Base-by-base conservation (phyloP, 2,888 invertebrate genomes). In the Philhelius pedissequus region DNA sequence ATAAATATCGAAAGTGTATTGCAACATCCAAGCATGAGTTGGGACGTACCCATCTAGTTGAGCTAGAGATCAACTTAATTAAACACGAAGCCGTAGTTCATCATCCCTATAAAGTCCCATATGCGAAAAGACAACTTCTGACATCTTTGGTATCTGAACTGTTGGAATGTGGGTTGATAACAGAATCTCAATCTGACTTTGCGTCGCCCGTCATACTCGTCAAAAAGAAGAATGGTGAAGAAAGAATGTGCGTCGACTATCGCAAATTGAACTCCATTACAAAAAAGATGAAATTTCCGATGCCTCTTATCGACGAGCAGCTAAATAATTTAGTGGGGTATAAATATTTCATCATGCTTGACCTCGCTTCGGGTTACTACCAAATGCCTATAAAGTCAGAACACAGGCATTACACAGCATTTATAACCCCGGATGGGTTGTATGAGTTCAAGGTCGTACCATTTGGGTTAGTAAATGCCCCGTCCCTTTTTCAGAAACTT, bases 381-480 rank as follows among this genome's bases (percentile, higher is more conserved):
- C 66, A 75, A 11, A 52, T 76, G 4, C 69, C 60, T 1, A 69
- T 76, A 7, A 68, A 76, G 18, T 13, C 4, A 5, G 77, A 77
- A 11, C 52, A 77, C 18, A 60, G 22, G 0, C 76, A 69, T 2
- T 54, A 18, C 5, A 69, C 68, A 11, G 52, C 54, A 7, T 69
- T 69, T 7, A 40, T 69, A 7, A 69, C 54, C 5, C 52, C 52
- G 9, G 69, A 54, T 32, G 69, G 54, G 0, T 7, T 69, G 3
- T 43, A 54, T 40, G 69, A 69, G 13, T 69, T 54, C 11, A 6
- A 5, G 11, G 52, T 48, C 11, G 18, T 69, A 11, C 69, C 54
- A 9, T 69, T 54, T 54, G 69, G 43, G 2, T 35, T 69, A 13
- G 69, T 54, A 3, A 54, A 54, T 9, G 69, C 40, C 3, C 54